Conservation (phyloP, 2,888 invertebrate genomes). For the Platycheirus albimanus region DNA sequence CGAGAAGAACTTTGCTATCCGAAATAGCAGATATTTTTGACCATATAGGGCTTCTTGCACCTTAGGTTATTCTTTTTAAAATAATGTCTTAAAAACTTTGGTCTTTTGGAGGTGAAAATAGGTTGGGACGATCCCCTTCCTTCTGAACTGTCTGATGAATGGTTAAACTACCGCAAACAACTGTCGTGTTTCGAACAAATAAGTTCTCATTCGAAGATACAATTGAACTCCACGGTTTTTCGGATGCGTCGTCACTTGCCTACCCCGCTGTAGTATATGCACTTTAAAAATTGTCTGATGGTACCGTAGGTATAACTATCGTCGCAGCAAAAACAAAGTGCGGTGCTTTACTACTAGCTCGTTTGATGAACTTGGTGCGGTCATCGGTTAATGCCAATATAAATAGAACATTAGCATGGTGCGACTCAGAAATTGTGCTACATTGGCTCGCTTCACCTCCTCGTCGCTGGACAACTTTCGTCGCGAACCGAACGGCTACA, state of each 20-base stretch:
- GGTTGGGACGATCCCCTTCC: too few relatives aligned
- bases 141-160: too few relatives aligned
- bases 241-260: too few relatives aligned
- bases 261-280: background rate
- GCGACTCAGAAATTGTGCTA: conserved; percentile 8
- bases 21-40: too few relatives aligned
- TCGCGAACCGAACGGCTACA: background rate
- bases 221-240: conserved; percentile 5
- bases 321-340: background rate
- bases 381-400: background rate
- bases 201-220: background rate
- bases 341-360: background rate
- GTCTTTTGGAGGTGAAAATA: conserved; percentile 4
- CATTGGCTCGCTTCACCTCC: too few relatives aligned
- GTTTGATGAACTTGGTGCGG: background rate
- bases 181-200: conserved; percentile 13
- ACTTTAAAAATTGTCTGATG: background rate
- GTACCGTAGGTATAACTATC: background rate
- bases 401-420: background rate
- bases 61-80: conserved; percentile 3
- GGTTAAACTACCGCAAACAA: too few relatives aligned
- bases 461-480: too few relatives aligned
- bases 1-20: too few relatives aligned
- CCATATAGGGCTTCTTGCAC: too few relatives aligned
- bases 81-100: conserved; percentile 5